Evolutionary conservation across 2,888 invertebrate species (phyloP), one percentile per base, ranked within the genome.

Genomic region (Dione juno): DNA sequence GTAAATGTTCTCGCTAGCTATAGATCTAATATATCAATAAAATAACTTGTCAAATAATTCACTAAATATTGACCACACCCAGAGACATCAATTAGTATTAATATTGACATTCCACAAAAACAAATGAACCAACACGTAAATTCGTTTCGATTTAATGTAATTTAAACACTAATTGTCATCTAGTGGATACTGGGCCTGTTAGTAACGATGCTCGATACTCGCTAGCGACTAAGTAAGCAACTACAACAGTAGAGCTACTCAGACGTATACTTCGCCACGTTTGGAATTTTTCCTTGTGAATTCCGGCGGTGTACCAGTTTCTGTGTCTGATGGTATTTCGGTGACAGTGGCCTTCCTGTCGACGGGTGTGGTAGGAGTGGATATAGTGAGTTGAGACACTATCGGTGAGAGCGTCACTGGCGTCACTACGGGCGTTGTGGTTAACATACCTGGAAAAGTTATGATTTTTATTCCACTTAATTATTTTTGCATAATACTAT

Each of bases 331-430:
- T 9, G 84, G 83, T 3, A 85, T 76, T 50, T 80, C 80, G 14
- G 86, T 88, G 53, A 87, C 77, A 0, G 85, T 86, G 14, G 87
- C 83, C 35, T 84, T 81, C 45, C 88, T 79, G 69, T 88, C 88
- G 35, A 84, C 82, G 9, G 90, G 89, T 10, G 86, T 86, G n/a
- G 94, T 90, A 43, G 94, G 94, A 35, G 94, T 89, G 0, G 94
- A 93, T 89, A 88, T 57, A 0, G 94, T 93, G 41, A 95, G 84
- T 81, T 95, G 95, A 1, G 95, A 93, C 74, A 95, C 94, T 80
- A 95, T 94, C 0, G 95, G 94, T 1, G 94, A 90, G 50, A 94
- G 79, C 1, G 94, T 91, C 64, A 92, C 86, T 1, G 94, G 92
- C 54, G 94, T 89, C 11, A 94, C 93, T 50, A 92, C 86, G 1